These are phyloP conservation scores for Phataginus tricuspis DNA, from an alignment of 2,797 vertebrate species.

Conservation along the genomic window DNA sequence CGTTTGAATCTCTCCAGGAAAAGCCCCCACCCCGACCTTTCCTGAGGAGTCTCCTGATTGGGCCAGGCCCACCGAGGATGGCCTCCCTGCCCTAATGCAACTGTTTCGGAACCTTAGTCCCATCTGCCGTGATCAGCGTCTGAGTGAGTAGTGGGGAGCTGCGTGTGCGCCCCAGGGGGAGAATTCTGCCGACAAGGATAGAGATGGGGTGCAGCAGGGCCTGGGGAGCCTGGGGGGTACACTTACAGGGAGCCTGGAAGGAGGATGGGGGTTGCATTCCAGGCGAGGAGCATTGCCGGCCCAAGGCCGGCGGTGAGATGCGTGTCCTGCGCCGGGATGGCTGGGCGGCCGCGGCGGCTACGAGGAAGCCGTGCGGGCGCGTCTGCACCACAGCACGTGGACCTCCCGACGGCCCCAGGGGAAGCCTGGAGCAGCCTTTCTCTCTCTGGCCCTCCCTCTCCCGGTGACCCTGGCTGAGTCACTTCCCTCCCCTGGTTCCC, in stretches of 20 bases:
- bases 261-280: background rate
- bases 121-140: background rate
- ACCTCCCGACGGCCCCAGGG: too few relatives aligned
- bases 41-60: background rate
- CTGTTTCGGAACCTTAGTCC: background rate
- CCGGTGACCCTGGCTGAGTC: background rate
- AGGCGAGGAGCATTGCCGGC: accelerated
- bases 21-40: background rate
- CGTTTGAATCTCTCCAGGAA: background rate
- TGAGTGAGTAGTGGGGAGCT: accelerated
- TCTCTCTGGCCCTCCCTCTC: background rate
- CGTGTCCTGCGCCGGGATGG: too few relatives aligned
- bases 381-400: too few relatives aligned
- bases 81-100: background rate
- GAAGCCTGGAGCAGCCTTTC: background rate
- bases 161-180: too few relatives aligned
- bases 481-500: background rate
- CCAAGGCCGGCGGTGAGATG: too few relatives aligned
- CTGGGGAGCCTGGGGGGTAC: background rate
- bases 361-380: too few relatives aligned
- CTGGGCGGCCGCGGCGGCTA: too few relatives aligned
- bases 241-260: background rate
- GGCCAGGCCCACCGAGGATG: background rate
- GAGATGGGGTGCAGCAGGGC: background rate
- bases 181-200: accelerated